Evolutionary conservation across 2,113 vertebrate genomes (phyloP), one percentile per base, ranked within the genome.

Genomic region (Cololabis saira): DNA sequence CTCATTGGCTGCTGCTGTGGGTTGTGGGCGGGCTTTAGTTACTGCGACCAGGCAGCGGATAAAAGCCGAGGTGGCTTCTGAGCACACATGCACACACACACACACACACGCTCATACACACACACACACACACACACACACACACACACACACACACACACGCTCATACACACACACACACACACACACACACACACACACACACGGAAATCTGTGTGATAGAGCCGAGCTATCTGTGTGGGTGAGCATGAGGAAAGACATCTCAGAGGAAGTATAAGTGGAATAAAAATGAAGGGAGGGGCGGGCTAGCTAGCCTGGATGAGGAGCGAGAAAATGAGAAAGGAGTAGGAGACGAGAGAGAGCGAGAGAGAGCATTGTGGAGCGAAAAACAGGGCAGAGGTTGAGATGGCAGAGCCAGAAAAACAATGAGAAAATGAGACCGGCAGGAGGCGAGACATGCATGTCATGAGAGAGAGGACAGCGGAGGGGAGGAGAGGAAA

Each of bases 1-100:
- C 82, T 78, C 60, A 92, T 89, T 93, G 92, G 92, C 75, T 79
- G 86, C 41, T 41, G 50, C n/a, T 50, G 68, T 44, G 65, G 65
- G 47, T 40, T 59, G 71, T 78, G 82, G 88, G 86, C 59, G 84
- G 77, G 82, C 53, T 64, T 5, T n/a, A 66, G 58, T 54, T 43
- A 9, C 3, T 48, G 79, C 30, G 11, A 59, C 60, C 10, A 67
- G 76, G 81, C 55, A 13, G 56, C 16, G 66, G 66, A 80, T 85
- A 85, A 85, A 85, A 79, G 61, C 63, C 10, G 69, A 54, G 47
- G 75, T 54, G 40, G 78, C 64, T 77, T 13, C 50, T 51, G 68
- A 76, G 77, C 52, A 67, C 24, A 27, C 24, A 5, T 5, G 5
- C 24, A 27, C 24, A 27, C 24, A 27, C 24, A 27, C 24, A 27